These are phyloP conservation scores for Heliconius nattereri DNA, from an alignment of 1,140 invertebrate genomes.

Conservation along the genomic window DNA sequence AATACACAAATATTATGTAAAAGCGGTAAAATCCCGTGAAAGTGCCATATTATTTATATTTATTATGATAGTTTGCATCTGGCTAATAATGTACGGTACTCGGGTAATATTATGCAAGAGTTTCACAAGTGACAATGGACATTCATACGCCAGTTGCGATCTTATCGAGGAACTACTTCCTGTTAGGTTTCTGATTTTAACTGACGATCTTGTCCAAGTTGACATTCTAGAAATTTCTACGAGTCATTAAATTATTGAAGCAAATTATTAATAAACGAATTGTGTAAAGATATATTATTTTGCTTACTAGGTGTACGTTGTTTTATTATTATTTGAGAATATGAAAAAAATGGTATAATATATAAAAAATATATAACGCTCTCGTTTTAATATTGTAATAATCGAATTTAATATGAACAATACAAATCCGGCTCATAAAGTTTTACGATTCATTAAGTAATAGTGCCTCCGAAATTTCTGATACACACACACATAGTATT, in stretches of 20 bases:
- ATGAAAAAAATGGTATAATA: too few relatives aligned
- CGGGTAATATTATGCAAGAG: conserved; percentile 23
- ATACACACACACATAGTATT: neutral
- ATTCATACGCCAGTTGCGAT: conserved; percentile 23
- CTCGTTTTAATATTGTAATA: too few relatives aligned
- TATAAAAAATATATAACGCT: too few relatives aligned
- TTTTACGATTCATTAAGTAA: neutral
- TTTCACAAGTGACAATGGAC: conserved; percentile 21
- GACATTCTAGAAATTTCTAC: neutral
- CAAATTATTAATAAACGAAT: too few relatives aligned
- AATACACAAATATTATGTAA: conserved; percentile 13
- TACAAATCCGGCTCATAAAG: neutral
- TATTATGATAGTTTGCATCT: conserved; percentile 58
- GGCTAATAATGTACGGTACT: conserved; percentile 22
- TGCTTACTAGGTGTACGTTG: too few relatives aligned
- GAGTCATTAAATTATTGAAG: too few relatives aligned
- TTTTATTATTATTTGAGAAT: too few relatives aligned
- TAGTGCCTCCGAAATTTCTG: neutral
- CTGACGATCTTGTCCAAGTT: neutral
- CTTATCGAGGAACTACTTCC: conserved; percentile 11
- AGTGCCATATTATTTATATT: conserved; percentile 49
- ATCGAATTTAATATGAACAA: too few relatives aligned
- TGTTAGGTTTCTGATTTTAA: neutral
- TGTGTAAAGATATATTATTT: too few relatives aligned
- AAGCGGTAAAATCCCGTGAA: conserved; percentile 45